phyloP scores from a whole-genome alignment of 2,888 invertebrate species.

The Habrosyne pyritoides region DNA sequence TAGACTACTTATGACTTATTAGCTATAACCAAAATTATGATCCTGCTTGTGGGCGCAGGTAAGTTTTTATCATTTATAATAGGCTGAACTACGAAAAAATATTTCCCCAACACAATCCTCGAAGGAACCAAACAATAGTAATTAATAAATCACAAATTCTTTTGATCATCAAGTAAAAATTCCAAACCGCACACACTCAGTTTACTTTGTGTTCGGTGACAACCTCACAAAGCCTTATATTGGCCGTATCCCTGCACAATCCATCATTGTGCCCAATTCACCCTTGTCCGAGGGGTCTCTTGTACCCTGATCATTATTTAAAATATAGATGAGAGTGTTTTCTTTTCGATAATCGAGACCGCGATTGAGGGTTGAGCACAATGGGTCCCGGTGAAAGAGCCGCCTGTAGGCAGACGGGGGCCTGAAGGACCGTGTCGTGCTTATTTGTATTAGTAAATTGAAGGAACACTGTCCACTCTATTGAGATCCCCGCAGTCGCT shows the following conservation, averaged over 20 bases:
- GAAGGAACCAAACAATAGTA: neutral
- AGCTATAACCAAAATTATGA: neutral
- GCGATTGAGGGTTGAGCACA: slow-evolving; percentile 77
- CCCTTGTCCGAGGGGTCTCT: slow-evolving; percentile 44
- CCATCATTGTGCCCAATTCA: slow-evolving; percentile 73
- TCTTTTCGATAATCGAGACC: slow-evolving; percentile 82
- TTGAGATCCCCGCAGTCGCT: slow-evolving; percentile 51
- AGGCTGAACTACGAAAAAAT: too few relatives aligned
- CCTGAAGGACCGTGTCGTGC: slow-evolving; percentile 52
- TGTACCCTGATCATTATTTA: slow-evolving; percentile 80
- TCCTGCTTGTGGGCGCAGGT: too few relatives aligned
- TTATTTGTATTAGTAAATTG: slow-evolving; percentile 83
- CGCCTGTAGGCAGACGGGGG: slow-evolving; percentile 63
- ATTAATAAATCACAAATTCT: slow-evolving; percentile 1
- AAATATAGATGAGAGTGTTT: slow-evolving; percentile 83
- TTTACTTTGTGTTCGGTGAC: slow-evolving; percentile 52
- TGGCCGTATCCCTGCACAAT: slow-evolving; percentile 70
- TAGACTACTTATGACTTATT: too few relatives aligned
- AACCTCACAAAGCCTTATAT: slow-evolving; percentile 63
- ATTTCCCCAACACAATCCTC: neutral
- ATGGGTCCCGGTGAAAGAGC: slow-evolving; percentile 40
- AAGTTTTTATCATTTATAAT: too few relatives aligned
- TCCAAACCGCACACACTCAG: neutral
- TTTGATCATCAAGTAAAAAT: slow-evolving; percentile 1
- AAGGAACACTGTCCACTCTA: slow-evolving; percentile 72